Conservation (phyloP, 1,140 invertebrate species). For the Maconellicoccus hirsutus region DNA sequence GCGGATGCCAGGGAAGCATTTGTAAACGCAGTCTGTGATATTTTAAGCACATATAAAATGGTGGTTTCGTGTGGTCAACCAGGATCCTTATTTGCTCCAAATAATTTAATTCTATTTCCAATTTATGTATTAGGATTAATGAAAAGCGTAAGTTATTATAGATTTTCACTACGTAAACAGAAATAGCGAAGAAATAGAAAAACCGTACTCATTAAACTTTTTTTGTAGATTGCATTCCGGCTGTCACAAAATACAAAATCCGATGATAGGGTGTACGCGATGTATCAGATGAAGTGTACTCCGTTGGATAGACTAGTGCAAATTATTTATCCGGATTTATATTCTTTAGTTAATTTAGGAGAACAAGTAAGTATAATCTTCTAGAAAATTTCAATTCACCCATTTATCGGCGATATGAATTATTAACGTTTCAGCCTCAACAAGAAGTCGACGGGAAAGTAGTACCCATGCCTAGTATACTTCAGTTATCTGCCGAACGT, state of each 20-base stretch:
- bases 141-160: conserved; percentile 62
- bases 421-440: conserved; percentile 32
- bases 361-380: conserved; percentile 43
- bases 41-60: conserved; percentile 67
- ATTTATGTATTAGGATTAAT: conserved; percentile 81
- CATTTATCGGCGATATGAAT: background rate
- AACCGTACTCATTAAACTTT: conserved; percentile 26
- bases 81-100: conserved; percentile 55
- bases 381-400: too few species aligned
- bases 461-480: conserved; percentile 36
- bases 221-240: conserved; percentile 66
- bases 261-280: conserved; percentile 84
- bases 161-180: conserved; percentile 6
- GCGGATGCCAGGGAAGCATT: conserved; percentile 91
- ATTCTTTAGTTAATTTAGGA: conserved; percentile 69
- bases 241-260: conserved; percentile 72
- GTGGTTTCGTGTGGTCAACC: conserved; percentile 45
- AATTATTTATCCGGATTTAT: conserved; percentile 84
- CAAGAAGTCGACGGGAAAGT: conserved; percentile 29
- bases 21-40: conserved; percentile 88
- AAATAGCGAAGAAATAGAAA: too few species aligned
- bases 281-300: conserved; percentile 86
- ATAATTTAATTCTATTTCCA: conserved; percentile 67
- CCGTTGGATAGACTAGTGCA: conserved; percentile 73
- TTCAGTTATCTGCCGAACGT: conserved; percentile 52